Evolutionary conservation across 2,113 vertebrate genomes (phyloP).

Genomic region (Micronycteris hirsuta): DNA sequence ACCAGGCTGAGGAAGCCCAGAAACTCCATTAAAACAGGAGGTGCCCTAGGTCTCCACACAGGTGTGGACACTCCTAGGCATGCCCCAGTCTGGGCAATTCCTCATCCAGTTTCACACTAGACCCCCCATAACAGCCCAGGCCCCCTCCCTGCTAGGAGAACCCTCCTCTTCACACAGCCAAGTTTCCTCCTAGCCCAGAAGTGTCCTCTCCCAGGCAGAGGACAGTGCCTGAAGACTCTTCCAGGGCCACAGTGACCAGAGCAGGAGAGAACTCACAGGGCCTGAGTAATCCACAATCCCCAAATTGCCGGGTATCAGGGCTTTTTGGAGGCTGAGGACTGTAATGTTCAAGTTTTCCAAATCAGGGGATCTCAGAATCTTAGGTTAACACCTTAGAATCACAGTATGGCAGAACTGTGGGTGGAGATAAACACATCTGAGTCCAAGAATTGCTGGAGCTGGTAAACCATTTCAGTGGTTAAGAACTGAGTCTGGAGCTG

Average conservation of each 20-base stretch:
- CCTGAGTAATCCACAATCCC: neutral
- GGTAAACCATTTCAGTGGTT: neutral
- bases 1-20: neutral
- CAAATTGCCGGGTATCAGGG: neutral
- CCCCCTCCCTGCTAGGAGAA: neutral
- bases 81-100: neutral
- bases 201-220: neutral
- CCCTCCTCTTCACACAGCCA: neutral
- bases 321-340: neutral
- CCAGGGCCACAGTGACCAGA: neutral
- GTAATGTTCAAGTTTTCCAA: neutral
- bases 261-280: neutral
- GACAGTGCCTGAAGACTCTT: neutral
- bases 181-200: neutral
- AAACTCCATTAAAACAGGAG: neutral
- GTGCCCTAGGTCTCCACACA: neutral
- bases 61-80: neutral
- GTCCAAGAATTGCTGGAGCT: neutral
- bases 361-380: neutral
- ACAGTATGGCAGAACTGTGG: rapidly evolving
- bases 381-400: neutral
- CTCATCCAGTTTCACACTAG: neutral
- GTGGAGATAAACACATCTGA: neutral
- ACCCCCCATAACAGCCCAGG: neutral
- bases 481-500: neutral